These are phyloP conservation scores for Plumapathes pennacea DNA, from an alignment of 92 coral and sea anemone species.

Conservation along the genomic window DNA sequence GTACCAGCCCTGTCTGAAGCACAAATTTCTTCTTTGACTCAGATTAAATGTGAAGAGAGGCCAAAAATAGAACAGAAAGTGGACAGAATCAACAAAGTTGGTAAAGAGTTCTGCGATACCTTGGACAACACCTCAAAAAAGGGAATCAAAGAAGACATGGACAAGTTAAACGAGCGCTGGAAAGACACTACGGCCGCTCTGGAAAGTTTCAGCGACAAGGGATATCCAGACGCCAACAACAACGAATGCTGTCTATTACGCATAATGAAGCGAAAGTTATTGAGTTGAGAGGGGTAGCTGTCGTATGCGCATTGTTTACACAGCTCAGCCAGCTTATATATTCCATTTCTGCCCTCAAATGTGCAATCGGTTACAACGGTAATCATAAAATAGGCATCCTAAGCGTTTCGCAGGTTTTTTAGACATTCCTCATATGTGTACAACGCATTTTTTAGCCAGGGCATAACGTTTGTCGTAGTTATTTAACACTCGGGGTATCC, in stretches of 20 bases:
- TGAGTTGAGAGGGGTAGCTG: no score
- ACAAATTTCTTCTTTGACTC: neutral
- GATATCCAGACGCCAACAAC: slow-evolving; percentile 51
- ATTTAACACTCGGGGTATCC: no score
- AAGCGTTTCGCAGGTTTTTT: no score
- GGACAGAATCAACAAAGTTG: slow-evolving; percentile 62
- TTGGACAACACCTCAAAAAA: slow-evolving; percentile 62
- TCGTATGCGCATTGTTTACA: no score
- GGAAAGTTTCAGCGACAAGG: slow-evolving; percentile 79
- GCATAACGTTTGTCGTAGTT: no score
- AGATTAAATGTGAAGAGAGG: slow-evolving; percentile 79
- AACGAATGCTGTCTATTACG: slow-evolving; percentile 68
- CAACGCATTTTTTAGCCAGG: no score
- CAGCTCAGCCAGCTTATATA: no score
- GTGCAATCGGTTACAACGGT: no score
- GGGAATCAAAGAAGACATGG: slow-evolving; percentile 58
- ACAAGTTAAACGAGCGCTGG: slow-evolving; percentile 77
- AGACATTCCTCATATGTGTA: no score
- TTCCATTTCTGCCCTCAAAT: no score
- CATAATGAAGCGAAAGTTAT: slow-evolving; percentile 66
- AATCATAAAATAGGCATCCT: no score
- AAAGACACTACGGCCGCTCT: slow-evolving; percentile 57
- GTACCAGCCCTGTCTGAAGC: no score
- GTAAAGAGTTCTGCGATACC: slow-evolving; percentile 52
- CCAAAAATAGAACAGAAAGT: slow-evolving; percentile 50